These are phyloP conservation scores for Naso thynnoides DNA, from an alignment of 2,797 vertebrate species.

Conservation along the genomic window DNA sequence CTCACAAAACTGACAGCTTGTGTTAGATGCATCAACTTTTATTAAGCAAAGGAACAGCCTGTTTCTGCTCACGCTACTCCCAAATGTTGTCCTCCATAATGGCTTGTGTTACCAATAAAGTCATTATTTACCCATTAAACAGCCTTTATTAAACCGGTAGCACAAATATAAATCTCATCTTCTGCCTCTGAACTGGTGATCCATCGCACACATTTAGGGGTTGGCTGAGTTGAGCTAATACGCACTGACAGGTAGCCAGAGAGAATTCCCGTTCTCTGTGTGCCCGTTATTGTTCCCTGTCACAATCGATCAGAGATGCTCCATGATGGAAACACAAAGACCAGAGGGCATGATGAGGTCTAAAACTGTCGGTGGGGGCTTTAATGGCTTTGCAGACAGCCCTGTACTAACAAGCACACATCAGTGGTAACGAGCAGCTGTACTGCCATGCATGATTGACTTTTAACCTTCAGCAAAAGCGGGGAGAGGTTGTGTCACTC, in stretches of 20 bases:
- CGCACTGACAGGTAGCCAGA: conserved; percentile 80
- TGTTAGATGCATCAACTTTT: neutral
- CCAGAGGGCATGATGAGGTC: conserved; percentile 71
- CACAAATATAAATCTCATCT: conserved; percentile 24
- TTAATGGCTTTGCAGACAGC: conserved; percentile 73
- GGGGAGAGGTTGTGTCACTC: conserved; percentile 27
- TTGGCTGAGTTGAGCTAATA: conserved; percentile 66
- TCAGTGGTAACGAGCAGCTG: conserved; percentile 58
- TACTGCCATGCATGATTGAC: conserved; percentile 65
- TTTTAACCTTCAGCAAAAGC: conserved; percentile 59
- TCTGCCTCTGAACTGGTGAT: conserved; percentile 34
- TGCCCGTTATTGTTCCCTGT: conserved; percentile 78
- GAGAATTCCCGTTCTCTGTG: conserved; percentile 79
- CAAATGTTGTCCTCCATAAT: neutral
- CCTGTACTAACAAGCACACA: conserved; percentile 70
- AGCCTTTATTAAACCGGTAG: neutral
- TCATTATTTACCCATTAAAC: neutral
- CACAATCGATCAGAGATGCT: conserved; percentile 77
- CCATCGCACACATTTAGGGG: conserved; percentile 36
- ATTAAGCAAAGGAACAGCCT: neutral
- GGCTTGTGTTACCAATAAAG: neutral
- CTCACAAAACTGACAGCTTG: neutral
- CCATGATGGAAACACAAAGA: conserved; percentile 77
- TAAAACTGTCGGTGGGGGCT: conserved; percentile 59
- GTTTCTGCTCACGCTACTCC: neutral